These are phyloP conservation scores for Pygoscelis antarcticus DNA, from an alignment of 2,113 vertebrate species.

Conservation along the genomic window DNA sequence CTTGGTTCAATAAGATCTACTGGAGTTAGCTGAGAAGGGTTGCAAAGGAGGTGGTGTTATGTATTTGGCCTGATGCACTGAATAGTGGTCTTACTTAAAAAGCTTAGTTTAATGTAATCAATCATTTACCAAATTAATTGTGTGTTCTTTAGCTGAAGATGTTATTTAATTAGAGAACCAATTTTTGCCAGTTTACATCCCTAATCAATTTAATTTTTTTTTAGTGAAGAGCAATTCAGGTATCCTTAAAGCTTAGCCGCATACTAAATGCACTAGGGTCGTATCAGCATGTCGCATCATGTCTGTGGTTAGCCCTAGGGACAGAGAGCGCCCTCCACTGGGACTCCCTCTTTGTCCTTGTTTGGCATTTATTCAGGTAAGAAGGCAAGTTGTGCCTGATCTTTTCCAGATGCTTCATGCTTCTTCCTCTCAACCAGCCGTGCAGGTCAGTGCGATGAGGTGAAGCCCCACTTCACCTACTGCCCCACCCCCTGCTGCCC, in stretches of 20 bases:
- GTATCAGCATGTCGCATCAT: accelerated
- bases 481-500: too few species aligned
- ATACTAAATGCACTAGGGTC: not conserved
- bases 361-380: not conserved
- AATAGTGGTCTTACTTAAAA: not conserved
- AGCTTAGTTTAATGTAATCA: not conserved
- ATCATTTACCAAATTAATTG: not conserved
- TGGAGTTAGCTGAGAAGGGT: not conserved
- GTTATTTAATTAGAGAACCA: not conserved
- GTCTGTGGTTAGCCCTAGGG: not conserved
- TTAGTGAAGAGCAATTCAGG: not conserved
- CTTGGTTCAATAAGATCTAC: not conserved
- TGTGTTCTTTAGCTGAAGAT: not conserved
- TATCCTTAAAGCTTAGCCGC: not conserved
- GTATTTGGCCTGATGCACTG: not conserved
- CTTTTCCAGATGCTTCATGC: not conserved
- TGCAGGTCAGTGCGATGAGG: not conserved
- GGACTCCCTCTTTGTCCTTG: not conserved
- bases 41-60: not conserved
- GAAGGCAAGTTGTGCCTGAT: not conserved
- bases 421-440: not conserved
- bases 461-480: not conserved
- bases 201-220: not conserved
- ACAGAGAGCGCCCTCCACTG: not conserved
- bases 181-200: not conserved